These are phyloP conservation scores for Erpobdella octoculata DNA, from an alignment of 2,888 invertebrate species.

Conservation along the genomic window DNA sequence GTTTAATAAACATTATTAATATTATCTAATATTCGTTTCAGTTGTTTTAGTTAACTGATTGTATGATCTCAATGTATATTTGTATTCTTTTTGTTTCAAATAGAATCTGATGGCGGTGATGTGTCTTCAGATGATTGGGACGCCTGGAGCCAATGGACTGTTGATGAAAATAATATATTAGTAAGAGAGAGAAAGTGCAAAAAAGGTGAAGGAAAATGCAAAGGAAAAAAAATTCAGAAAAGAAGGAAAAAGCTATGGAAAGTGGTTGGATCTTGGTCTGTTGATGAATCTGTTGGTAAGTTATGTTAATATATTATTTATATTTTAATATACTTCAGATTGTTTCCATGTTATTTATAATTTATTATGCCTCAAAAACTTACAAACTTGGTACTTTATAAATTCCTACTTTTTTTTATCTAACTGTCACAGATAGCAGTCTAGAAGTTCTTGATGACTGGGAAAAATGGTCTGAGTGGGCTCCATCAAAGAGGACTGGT, in stretches of 20 bases:
- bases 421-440: neutral
- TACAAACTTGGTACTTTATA: neutral
- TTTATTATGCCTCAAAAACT: neutral
- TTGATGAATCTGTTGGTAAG: constrained; percentile 12
- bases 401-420: neutral
- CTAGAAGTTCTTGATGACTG: constrained; percentile 16
- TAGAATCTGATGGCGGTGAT: neutral
- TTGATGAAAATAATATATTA: neutral
- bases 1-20: neutral
- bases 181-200: constrained; percentile 15
- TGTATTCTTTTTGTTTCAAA: neutral
- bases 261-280: constrained; percentile 13
- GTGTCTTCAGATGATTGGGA: constrained; percentile 9
- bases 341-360: too few species aligned
- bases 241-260: constrained; percentile 10
- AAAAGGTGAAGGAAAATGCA: neutral
- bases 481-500: neutral
- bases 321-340: neutral
- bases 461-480: constrained; percentile 11
- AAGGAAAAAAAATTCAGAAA: neutral
- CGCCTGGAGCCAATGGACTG: constrained; percentile 9
- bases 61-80: too few species aligned
- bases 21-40: neutral
- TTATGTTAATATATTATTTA: neutral
- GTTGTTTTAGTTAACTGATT: neutral